Base-by-base conservation (phyloP, 1,140 invertebrate species). In the Ceratina australensis region DNA sequence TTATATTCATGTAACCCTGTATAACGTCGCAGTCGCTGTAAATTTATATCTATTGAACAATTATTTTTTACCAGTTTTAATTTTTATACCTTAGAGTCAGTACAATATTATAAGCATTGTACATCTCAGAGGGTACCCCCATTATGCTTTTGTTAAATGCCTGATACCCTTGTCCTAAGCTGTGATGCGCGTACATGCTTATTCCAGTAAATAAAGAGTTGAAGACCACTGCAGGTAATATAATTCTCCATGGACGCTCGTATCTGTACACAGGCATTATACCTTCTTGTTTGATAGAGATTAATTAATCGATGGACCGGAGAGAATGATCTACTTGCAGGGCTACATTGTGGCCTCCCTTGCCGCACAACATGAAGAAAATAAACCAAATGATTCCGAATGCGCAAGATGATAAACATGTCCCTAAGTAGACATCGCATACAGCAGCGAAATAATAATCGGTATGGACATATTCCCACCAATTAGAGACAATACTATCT, bases 361-460 rank as follows among this genome's bases (percentile, higher is more conserved):
- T 88, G 0, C 84, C 86, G 67, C 84, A 89, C 47, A 87, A 85
- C 0, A 66, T 18, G 57, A 90, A 89, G 15, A 89, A 59, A 57
- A 68, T 73, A 2, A 87, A 56, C 81, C 86, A 82, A 16, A 81
- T 73, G 2, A 86, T 66, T n/a, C 86, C 87, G 49, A 86, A 85
- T 7, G 83, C 28, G 20, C 82, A 90, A 16, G 88, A 90, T 2
- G 72, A 71, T 7, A 89, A 72, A 22, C 79, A 83, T 12, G 80
- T 56, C 3, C 76, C 63, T 20, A 80, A 77, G 72, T 86, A 90
- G 10, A 76, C 52, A 10, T 84, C 63, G 24, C 90, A 91, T n/a
- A 75, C 66, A 13, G 3, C 28, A 16, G 59, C 33, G 20, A 68
- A 50, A 26, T 83, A 20, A 60, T 82, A 86, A 18, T 71, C 66